Evolutionary conservation across 2,113 vertebrate species (phyloP).

Genomic region (Cebidichthys violaceus): DNA sequence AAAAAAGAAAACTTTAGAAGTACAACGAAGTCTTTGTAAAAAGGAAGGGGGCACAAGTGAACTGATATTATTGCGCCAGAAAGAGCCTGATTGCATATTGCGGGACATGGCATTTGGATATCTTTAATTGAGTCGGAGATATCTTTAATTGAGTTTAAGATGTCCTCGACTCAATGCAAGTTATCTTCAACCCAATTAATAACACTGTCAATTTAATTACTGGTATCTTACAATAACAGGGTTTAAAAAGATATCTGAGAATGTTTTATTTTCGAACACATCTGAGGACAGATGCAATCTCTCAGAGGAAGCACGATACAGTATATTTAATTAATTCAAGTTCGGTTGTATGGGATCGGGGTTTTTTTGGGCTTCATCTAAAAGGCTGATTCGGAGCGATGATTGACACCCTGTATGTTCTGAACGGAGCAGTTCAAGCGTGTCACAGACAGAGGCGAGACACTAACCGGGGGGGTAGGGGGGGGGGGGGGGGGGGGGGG

Average conservation of each 20-base stretch:
- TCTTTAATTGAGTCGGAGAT: slow-evolving; percentile 87
- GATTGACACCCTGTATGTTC: slow-evolving; percentile 75
- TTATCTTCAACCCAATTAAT: slow-evolving; percentile 89
- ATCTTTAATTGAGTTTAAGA: slow-evolving; percentile 88
- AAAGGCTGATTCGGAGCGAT: slow-evolving; percentile 71
- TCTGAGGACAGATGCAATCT: slow-evolving; percentile 85
- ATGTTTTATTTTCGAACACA: slow-evolving; percentile 84
- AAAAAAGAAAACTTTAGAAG: slow-evolving; percentile 79
- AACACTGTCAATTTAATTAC: slow-evolving; percentile 87
- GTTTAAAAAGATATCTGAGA: slow-evolving; percentile 83
- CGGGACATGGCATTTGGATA: slow-evolving; percentile 84
- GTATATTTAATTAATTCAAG: slow-evolving; percentile 85
- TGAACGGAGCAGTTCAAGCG: slow-evolving; percentile 73
- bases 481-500: slow-evolving; percentile 9
- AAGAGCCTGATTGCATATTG: slow-evolving; percentile 78
- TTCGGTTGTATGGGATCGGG: slow-evolving; percentile 74
- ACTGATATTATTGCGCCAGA: slow-evolving; percentile 77
- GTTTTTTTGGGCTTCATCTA: slow-evolving; percentile 72
- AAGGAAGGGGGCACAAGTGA: slow-evolving; percentile 64
- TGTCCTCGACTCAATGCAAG: slow-evolving; percentile 85
- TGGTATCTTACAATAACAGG: slow-evolving; percentile 85
- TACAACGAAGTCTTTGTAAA: slow-evolving; percentile 75
- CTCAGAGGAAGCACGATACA: slow-evolving; percentile 71
- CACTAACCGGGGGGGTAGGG: slow-evolving; percentile 48
- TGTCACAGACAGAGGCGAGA: slow-evolving; percentile 73